A percentile compares a stretch with the other conserved stretches of the same genome.
Conservation (phyloP, 2,113 vertebrate genomes). For the Choloepus hoffmanni region DNA sequence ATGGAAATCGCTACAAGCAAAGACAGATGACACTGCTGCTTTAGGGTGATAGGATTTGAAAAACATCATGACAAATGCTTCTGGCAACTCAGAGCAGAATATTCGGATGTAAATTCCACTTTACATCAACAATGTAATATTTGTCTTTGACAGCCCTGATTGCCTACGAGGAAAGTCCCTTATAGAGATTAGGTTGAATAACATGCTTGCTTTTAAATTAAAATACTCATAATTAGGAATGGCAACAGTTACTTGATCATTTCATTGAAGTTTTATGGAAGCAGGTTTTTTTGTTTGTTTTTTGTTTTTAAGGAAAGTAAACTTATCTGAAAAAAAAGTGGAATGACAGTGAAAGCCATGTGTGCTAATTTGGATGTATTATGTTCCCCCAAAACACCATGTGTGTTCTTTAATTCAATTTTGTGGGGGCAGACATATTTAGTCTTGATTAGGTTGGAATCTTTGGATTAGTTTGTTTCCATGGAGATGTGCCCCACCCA, state of each 20-base stretch:
- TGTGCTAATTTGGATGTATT: too few relatives aligned
- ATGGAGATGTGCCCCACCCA: too few relatives aligned
- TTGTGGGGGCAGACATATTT: too few relatives aligned
- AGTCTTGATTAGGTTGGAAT: too few relatives aligned
- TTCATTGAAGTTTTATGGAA: slow-evolving; percentile 3
- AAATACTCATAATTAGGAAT: slow-evolving; percentile 52
- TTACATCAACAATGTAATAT: slow-evolving; percentile 65
- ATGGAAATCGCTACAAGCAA: slow-evolving; percentile 71
- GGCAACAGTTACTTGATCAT: not conserved
- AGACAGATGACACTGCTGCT: slow-evolving; percentile 66
- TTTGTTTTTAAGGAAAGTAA: not conserved
- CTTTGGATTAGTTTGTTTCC: too few relatives aligned
- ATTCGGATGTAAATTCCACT: slow-evolving; percentile 60
- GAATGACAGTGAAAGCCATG: not conserved
- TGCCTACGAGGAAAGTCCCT: slow-evolving; percentile 1
- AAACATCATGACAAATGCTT: slow-evolving; percentile 72
- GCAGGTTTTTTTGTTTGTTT: not conserved
- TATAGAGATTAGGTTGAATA: slow-evolving; percentile 48
- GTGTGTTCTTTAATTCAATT: too few relatives aligned
- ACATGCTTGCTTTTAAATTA: slow-evolving; percentile 12
- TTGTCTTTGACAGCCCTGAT: slow-evolving; percentile 63
- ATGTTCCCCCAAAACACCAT: too few relatives aligned
- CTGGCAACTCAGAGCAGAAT: slow-evolving; percentile 61
- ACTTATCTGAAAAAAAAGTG: not conserved
- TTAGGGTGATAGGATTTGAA: slow-evolving; percentile 66